phyloP scores from a whole-genome alignment of 2,797 vertebrate species.

The Tangara arthus region DNA sequence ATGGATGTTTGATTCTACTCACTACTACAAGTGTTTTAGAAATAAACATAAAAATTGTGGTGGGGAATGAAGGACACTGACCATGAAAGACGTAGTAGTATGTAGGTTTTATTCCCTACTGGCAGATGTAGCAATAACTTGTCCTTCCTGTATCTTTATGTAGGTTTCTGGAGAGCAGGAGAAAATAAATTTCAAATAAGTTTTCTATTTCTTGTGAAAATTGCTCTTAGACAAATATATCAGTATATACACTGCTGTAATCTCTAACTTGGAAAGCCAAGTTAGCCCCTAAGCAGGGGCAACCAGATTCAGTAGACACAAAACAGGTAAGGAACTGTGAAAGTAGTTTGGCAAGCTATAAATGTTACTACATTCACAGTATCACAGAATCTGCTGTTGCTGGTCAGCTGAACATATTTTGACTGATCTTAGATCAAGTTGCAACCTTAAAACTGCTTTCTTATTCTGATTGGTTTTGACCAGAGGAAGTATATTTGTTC shows the following conservation, averaged over 20 bases:
- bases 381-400: background rate
- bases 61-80: background rate
- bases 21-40: background rate
- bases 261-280: background rate
- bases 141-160: background rate
- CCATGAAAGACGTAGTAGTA: background rate
- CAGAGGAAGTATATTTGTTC: background rate
- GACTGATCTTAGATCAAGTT: background rate
- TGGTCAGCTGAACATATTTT: background rate
- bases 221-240: background rate
- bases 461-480: background rate
- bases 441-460: background rate
- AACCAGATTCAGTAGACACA: background rate
- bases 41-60: background rate
- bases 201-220: background rate
- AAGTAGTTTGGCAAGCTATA: background rate
- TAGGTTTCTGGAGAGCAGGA: background rate
- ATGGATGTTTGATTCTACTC: background rate
- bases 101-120: background rate
- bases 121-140: background rate
- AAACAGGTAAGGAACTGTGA: background rate
- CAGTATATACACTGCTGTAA: fast-evolving
- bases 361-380: background rate
- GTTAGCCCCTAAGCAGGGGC: background rate
- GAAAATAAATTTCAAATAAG: background rate